Evolutionary conservation across 2,113 vertebrate genomes (phyloP), one percentile per base, ranked within the genome.

Genomic region (Balaenoptera acutorostrata): DNA sequence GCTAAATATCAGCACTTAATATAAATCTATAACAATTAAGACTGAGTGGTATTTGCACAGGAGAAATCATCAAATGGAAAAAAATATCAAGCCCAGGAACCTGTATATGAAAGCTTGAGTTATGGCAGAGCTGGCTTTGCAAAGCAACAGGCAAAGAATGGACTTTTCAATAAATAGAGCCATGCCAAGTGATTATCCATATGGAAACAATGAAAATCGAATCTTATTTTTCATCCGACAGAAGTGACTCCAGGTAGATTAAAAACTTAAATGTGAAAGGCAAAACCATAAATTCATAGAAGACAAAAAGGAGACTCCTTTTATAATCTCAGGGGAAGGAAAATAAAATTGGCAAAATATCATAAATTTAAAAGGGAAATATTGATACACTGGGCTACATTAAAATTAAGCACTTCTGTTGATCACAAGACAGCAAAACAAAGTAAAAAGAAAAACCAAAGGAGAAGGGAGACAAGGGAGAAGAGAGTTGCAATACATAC

Each of bases 161-260:
- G 27, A 78, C 23, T 83, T 90, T 82, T 81, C 69, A 27, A 52
- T 92, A 93, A 86, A 59, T 71, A 20, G 46, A 92, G 15, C 2
- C 0, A 1, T 78, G 86, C 93, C 75, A 64, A 94, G 59, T 92
- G 63, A 92, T 87, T 93, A 90, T 78, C 68, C 83, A 87, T 7
- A 92, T 15, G 87, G 95, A 97, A 97, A 95, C 74, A 92, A 44
- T 17, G 90, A 75, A 97, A 98, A 96, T 59, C 69, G 90, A 91
- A 95, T 95, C 66, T 87, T 96, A 95, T 80, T 96, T 96, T 95
- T 96, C 77, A 95, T 88, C 29, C n/a, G 78, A 64, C 11, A 29
- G n/a, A 96, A 96, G 88, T 41, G 64, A 75, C 74, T 82, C 46
- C 29, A 64, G 29, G 31, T 55, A 88, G 52, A 96, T 96, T 92